These are phyloP conservation scores for Drosophila miranda DNA, from an alignment of 1,140 invertebrate species.

Conservation along the genomic window DNA sequence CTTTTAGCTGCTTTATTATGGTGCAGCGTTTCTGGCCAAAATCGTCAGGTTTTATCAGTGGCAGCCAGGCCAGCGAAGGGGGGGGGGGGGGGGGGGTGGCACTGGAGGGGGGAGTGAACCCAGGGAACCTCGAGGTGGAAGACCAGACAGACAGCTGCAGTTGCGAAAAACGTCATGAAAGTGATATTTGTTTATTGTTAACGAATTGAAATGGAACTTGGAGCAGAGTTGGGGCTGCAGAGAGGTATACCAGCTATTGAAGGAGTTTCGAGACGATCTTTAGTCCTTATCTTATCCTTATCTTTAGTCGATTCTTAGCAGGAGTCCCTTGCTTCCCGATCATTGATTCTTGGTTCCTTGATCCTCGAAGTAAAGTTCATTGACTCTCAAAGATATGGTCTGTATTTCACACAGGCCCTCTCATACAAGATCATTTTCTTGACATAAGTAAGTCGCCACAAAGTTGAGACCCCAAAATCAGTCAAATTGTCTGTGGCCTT, in stretches of 20 bases:
- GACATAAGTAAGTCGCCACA: constrained; percentile 34
- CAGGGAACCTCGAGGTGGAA: constrained; percentile 28
- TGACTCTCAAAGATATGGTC: no score
- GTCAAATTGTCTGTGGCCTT: constrained; percentile 42
- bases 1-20: constrained; percentile 67
- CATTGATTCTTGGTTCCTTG: no score
- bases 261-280: neutral
- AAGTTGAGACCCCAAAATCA: constrained; percentile 29
- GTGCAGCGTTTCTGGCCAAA: constrained; percentile 32
- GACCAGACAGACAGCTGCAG: constrained; percentile 43
- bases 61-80: constrained; percentile 3
- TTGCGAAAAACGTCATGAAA: constrained; percentile 61
- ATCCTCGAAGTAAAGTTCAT: no score
- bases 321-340: neutral
- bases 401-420: no score
- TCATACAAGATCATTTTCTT: constrained; percentile 6
- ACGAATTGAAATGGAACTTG: constrained; percentile 37
- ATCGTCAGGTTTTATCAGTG: constrained; percentile 67
- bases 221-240: neutral
- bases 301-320: no score
- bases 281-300: no score
- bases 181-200: constrained; percentile 67
- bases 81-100: neutral
- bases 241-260: neutral
- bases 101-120: neutral